These are phyloP conservation scores for Peromyscus polionotus DNA, from an alignment of 2,113 vertebrate species.

Conservation along the genomic window DNA sequence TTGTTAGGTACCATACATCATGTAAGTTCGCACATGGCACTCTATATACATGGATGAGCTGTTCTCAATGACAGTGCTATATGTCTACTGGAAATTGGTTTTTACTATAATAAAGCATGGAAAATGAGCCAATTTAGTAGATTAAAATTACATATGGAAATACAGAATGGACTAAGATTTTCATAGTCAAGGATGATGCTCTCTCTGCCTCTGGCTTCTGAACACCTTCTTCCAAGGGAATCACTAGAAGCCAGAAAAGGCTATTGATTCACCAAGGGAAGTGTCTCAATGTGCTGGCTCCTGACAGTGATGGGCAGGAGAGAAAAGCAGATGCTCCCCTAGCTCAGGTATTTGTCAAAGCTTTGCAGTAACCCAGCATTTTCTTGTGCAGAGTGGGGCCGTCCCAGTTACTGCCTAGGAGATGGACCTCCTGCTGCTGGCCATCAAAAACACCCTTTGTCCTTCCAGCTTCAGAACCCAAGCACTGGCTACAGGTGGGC, in stretches of 20 bases:
- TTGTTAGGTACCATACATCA: not conserved
- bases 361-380: not conserved
- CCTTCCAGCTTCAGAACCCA: constrained; percentile 84
- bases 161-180: not conserved
- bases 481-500: constrained; percentile 92
- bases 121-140: constrained; percentile 23
- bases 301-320: not conserved
- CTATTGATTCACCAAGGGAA: not conserved
- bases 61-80: not conserved
- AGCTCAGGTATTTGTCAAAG: not conserved
- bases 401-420: not conserved
- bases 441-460: constrained; percentile 78
- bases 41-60: not conserved
- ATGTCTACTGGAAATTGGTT: constrained; percentile 39
- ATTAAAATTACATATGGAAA: not conserved
- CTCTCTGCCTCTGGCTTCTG: not conserved
- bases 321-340: not conserved
- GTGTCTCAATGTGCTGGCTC: not conserved
- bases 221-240: not conserved
- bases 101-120: not conserved
- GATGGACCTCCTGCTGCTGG: not conserved
- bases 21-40: not conserved
- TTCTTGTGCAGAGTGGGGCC: not conserved
- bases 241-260: not conserved
- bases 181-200: not conserved